Conservation (phyloP, 2,113 vertebrate genomes). For the Chrysochloris asiatica region DNA sequence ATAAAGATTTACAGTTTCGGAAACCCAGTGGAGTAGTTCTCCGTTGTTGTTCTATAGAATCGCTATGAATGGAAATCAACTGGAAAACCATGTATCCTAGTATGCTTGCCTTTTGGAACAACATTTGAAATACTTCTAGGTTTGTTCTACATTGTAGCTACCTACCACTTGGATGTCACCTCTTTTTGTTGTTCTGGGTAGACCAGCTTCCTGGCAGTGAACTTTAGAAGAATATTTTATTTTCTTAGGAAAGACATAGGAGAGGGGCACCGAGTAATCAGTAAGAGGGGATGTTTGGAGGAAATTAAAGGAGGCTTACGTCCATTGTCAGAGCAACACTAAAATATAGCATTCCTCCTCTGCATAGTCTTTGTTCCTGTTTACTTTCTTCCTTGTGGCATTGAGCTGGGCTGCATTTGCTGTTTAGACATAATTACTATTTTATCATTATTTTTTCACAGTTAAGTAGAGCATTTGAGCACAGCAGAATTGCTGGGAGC, state of each 20-base stretch:
- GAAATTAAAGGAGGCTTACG: conserved; percentile 80
- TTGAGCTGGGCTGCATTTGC: conserved; percentile 82
- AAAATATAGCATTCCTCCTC: conserved; percentile 64
- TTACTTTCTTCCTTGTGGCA: conserved; percentile 82
- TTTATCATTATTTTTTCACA: conserved; percentile 88
- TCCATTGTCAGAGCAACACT: conserved; percentile 78
- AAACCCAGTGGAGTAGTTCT: no score
- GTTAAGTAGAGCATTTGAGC: conserved; percentile 89
- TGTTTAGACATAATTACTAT: conserved; percentile 86
- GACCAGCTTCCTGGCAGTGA: neutral
- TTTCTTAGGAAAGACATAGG: neutral
- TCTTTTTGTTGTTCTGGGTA: neutral
- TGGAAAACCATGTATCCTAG: no score
- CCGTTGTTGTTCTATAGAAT: no score
- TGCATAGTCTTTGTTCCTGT: conserved; percentile 82
- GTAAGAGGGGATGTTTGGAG: conserved; percentile 73
- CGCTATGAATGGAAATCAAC: no score
- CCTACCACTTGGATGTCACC: neutral
- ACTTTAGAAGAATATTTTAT: neutral
- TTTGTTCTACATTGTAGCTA: neutral
- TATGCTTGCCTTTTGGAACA: neutral
- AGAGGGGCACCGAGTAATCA: conserved; percentile 42
- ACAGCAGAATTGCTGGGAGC: conserved; percentile 88
- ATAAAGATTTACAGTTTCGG: no score
- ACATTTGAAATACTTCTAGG: neutral